These are phyloP conservation scores for Alentia gelatinosa DNA, from an alignment of 2,888 invertebrate species.

Conservation along the genomic window DNA sequence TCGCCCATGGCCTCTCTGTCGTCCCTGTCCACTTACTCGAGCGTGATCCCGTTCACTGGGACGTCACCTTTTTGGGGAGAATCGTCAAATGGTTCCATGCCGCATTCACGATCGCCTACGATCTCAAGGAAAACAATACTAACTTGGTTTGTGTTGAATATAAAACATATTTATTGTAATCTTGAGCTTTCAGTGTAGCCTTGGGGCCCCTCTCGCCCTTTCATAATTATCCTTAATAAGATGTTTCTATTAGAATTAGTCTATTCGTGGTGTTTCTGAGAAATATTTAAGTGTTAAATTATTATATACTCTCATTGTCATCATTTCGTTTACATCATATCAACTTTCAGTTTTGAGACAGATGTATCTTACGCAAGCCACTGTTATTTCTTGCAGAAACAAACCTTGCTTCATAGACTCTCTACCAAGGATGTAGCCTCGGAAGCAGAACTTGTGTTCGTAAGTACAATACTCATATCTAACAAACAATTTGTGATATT, in stretches of 20 bases:
- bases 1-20: conserved; percentile 87
- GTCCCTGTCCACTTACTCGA: conserved; percentile 35
- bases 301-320: too few relatives aligned
- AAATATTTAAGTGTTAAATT: too few relatives aligned
- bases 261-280: too few relatives aligned
- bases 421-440: background rate
- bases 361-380: too few relatives aligned
- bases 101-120: background rate
- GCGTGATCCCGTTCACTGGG: background rate
- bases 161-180: too few relatives aligned
- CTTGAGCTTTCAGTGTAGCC: too few relatives aligned
- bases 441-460: conserved; percentile 55
- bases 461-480: conserved; percentile 7
- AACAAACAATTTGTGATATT: background rate
- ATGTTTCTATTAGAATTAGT: too few relatives aligned
- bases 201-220: too few relatives aligned
- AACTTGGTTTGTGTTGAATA: too few relatives aligned
- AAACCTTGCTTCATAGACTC: background rate
- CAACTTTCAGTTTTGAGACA: too few relatives aligned
- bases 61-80: background rate
- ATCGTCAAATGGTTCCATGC: conserved; percentile 21
- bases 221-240: too few relatives aligned
- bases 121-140: background rate
- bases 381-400: conserved; percentile 12
- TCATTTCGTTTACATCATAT: too few relatives aligned